Evolutionary conservation across 2,797 vertebrate genomes (phyloP), one percentile per base, ranked within the genome.

Genomic region (Eupleurogrammus muticus): DNA sequence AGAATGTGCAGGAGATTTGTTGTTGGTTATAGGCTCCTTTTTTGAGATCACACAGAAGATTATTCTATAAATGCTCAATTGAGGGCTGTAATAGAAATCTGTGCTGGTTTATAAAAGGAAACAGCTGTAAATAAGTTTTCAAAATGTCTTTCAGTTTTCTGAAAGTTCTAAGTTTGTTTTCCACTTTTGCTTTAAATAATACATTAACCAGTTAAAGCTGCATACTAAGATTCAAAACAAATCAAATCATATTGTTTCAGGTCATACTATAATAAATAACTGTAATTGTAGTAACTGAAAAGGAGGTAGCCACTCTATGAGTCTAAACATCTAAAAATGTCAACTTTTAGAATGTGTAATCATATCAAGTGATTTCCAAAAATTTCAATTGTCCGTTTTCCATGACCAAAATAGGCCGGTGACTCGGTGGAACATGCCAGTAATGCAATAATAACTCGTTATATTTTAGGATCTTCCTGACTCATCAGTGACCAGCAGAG

Each of bases 401-500:
- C 8, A 13, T 36, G 55, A 46, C 70, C 1, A 47, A 5, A 9
- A 32, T 36, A 44, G 38, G 11, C 46, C 24, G 42, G 50, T 40
- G 4, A 38, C 44, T 73, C 63, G 9, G 5, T 72, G 64, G 47
- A 82, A 53, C 9, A 17, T 8, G 38, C 8, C 23, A 44, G 6
- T 57, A 5, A 38, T 60, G 11, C 52, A n/a, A 59, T 44, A 66
- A 40, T 49, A 34, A 14, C 0, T 13, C 2, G 0, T 64, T 62
- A 56, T 24, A 72, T 75, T 75, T 68, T 6, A 2, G 40, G 52
- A 80, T 0, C 0, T 10, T 5, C 13, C 46, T 87, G 89, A 90
- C 70, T 90, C 86, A 90, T 51, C 53, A 16, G 17, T 77, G 65
- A 77, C 85, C 73, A 70, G 75, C 72, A 79, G 47, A 61, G 56